Conservation (phyloP, 1,140 invertebrate species). For the Chironomus striatipennis region DNA sequence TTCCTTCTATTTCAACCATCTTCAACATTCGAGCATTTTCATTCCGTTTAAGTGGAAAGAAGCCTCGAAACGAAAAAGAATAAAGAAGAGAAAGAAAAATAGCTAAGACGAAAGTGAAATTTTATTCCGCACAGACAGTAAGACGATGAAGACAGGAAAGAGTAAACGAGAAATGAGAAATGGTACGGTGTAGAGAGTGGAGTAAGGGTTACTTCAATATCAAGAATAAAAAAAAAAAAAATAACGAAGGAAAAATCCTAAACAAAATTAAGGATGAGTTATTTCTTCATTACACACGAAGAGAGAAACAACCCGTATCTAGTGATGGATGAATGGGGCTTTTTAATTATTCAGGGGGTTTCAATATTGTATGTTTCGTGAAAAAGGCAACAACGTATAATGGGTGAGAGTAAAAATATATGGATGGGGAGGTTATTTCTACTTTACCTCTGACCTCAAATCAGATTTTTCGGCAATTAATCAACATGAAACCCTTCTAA, state of each 20-base stretch:
- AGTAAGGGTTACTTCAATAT: too few relatives aligned
- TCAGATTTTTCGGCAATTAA: conserved; percentile 9
- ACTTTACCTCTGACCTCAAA: conserved; percentile 7
- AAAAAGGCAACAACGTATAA: background rate
- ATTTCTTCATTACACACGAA: background rate
- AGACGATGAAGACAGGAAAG: background rate
- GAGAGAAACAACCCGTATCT: background rate
- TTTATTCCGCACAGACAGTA: background rate
- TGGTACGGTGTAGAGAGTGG: background rate
- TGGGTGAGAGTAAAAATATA: background rate
- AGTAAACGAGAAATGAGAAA: background rate
- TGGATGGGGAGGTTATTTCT: background rate
- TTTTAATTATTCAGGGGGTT: conserved; percentile 13
- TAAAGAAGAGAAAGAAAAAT: background rate
- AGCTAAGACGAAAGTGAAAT: background rate
- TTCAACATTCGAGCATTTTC: background rate
- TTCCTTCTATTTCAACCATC: background rate
- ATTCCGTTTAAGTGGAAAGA: background rate
- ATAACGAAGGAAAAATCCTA: too few relatives aligned
- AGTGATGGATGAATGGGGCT: conserved; percentile 3
- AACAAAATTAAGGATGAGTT: too few relatives aligned
- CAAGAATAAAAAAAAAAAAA: too few relatives aligned
- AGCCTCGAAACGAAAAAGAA: background rate
- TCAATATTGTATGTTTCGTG: background rate
- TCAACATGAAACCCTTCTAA: background rate